Conservation (phyloP, 2,113 vertebrate species). For the Herpailurus yagouaroundi region DNA sequence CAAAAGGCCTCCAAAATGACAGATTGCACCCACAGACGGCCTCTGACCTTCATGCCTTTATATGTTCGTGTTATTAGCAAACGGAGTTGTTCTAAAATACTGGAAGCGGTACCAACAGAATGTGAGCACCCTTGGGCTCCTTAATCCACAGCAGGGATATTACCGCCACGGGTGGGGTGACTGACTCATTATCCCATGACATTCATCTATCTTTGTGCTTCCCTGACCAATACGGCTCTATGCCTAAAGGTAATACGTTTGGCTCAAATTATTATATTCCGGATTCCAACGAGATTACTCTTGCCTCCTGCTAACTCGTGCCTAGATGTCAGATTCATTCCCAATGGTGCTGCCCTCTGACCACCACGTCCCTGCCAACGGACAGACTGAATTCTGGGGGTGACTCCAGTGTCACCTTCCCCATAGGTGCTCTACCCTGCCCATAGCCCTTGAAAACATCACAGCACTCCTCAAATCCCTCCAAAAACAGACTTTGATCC, state of each 20-base stretch:
- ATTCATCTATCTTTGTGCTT: too few relatives aligned
- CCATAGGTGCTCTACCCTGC: background rate
- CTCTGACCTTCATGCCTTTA: background rate
- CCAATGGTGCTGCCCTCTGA: background rate
- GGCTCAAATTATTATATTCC: background rate
- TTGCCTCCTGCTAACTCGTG: background rate
- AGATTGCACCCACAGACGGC: background rate
- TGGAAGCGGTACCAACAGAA: background rate
- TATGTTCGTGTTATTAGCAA: background rate
- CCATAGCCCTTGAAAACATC: background rate
- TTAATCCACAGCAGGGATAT: fast-evolving
- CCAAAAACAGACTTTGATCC: background rate
- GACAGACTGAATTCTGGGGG: background rate
- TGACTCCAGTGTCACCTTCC: background rate
- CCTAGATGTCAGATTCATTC: background rate
- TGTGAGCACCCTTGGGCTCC: background rate
- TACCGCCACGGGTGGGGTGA: too few relatives aligned
- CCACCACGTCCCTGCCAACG: background rate
- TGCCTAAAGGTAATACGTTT: background rate
- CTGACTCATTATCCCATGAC: background rate
- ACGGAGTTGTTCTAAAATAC: background rate
- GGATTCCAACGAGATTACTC: background rate
- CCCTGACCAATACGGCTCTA: background rate
- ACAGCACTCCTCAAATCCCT: background rate
- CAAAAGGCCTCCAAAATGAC: background rate